These are phyloP conservation scores for Halocaridina rubra DNA, from an alignment of 2,888 invertebrate species.

Conservation along the genomic window DNA sequence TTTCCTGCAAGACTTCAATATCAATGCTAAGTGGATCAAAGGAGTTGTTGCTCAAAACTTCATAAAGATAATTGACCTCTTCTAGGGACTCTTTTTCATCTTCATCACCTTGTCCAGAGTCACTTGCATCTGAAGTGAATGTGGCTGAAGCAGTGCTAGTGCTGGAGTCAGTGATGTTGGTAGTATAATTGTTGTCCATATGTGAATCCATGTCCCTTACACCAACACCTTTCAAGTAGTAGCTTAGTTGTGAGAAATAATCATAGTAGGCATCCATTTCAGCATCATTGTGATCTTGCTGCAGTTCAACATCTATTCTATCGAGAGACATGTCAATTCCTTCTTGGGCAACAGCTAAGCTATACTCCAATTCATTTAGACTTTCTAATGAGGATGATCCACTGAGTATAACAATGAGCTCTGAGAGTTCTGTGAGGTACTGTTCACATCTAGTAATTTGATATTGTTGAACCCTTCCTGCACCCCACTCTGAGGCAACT, in stretches of 20 bases:
- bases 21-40: background rate
- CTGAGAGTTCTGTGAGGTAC: background rate
- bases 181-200: too few relatives aligned
- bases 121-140: too few relatives aligned
- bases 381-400: background rate
- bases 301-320: background rate
- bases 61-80: background rate
- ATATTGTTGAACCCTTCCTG: background rate
- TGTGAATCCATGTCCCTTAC: too few relatives aligned
- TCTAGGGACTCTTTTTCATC: too few relatives aligned
- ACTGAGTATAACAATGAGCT: background rate
- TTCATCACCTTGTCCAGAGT: too few relatives aligned
- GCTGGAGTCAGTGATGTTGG: too few relatives aligned
- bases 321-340: background rate
- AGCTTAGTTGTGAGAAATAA: background rate
- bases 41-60: background rate
- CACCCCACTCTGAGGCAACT: background rate
- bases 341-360: background rate
- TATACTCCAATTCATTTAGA: background rate
- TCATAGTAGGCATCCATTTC: background rate
- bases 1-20: background rate
- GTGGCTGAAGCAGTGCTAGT: too few relatives aligned
- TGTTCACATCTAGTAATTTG: background rate
- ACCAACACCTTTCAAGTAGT: background rate
- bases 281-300: background rate